phyloP scores from a whole-genome alignment of 2,113 vertebrate species.

The Serilophus lunatus region DNA sequence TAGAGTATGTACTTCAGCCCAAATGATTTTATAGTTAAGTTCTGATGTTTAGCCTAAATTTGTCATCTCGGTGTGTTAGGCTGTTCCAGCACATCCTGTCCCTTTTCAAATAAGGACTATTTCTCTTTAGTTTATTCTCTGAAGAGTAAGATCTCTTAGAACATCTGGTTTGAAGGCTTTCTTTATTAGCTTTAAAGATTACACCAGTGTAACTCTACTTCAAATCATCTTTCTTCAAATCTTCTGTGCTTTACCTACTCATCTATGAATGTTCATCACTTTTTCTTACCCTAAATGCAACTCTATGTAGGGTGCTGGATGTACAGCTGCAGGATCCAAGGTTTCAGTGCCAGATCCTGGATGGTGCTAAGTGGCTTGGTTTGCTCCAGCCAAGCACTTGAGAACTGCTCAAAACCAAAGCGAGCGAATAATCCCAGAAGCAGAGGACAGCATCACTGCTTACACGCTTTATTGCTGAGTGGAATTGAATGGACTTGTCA shows the following conservation, averaged over 20 bases:
- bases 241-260: not conserved
- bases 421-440: constrained; percentile 38
- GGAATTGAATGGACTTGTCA: constrained; percentile 38
- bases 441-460: not conserved
- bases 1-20: not conserved
- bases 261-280: not conserved
- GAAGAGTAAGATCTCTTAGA: not conserved
- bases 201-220: not conserved
- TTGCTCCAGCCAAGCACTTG: not conserved
- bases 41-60: not conserved
- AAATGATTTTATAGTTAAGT: not conserved
- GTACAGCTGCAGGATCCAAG: not conserved
- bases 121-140: not conserved
- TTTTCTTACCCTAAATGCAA: not conserved
- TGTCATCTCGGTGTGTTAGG: not conserved
- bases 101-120: not conserved
- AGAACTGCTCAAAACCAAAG: not conserved
- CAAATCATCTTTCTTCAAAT: not conserved
- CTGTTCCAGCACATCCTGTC: not conserved
- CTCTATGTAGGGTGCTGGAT: not conserved
- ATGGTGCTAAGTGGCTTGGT: not conserved
- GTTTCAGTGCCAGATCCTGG: not conserved
- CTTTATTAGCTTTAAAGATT: not conserved
- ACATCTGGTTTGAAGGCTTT: not conserved
- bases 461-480: constrained; percentile 3